Percentiles rank a stretch among this genome's conserved stretches.
phyloP scores from a whole-genome alignment of 2,113 vertebrate genomes.

The Chloebia gouldiae region DNA sequence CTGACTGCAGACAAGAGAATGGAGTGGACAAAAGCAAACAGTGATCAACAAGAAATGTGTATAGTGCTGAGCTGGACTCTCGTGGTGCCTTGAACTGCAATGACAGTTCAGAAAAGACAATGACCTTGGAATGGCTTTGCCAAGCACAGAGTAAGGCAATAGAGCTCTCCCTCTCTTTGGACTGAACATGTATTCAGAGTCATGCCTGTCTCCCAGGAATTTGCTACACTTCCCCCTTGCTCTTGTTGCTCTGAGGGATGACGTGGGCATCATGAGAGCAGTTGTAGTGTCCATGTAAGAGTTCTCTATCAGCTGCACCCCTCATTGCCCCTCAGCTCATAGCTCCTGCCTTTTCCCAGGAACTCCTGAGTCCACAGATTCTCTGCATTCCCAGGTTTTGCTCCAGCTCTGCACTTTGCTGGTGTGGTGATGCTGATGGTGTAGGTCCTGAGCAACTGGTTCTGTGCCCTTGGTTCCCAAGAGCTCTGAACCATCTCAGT shows the following conservation, averaged over 20 bases:
- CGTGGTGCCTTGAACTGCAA: background rate
- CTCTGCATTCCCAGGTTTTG: too few relatives aligned
- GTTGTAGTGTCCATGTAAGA: background rate
- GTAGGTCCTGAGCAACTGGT: background rate
- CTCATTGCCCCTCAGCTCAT: background rate
- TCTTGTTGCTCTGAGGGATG: background rate
- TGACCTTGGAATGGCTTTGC: background rate
- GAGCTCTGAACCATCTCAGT: background rate
- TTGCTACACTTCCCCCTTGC: background rate
- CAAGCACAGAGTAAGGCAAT: background rate
- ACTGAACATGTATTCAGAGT: accelerated
- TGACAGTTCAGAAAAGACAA: background rate
- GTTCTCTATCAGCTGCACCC: background rate
- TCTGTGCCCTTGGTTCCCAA: background rate
- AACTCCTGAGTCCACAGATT: background rate
- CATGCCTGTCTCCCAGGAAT: background rate
- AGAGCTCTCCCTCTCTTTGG: background rate
- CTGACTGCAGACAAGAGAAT: background rate
- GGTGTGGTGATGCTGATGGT: background rate
- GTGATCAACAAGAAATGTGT: background rate
- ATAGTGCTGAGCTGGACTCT: background rate
- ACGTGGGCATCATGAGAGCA: background rate
- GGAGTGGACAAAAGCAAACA: background rate
- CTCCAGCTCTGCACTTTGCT: background rate
- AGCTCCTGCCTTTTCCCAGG: background rate